Evolutionary conservation across 2,888 invertebrate genomes (phyloP).

Genomic region (Athalia rosae): DNA sequence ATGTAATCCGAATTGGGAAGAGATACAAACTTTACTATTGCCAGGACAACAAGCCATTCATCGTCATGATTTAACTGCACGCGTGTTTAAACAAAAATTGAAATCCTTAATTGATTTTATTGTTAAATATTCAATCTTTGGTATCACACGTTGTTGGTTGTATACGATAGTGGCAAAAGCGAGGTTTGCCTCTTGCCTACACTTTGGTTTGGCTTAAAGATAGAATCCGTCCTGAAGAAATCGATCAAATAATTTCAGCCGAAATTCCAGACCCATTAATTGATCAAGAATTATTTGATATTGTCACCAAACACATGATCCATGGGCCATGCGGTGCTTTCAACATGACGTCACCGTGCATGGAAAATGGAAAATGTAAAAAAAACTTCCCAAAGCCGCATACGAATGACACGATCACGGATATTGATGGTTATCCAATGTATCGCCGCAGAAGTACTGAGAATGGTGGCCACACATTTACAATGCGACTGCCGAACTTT

Average conservation of each 20-base stretch:
- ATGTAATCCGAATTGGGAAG: conserved; percentile 57
- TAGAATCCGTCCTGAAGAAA: conserved; percentile 60
- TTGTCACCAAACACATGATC: conserved; percentile 54
- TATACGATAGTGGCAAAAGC: conserved; percentile 60
- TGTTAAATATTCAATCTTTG: conserved; percentile 44
- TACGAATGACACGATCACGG: conserved; percentile 61
- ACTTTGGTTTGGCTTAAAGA: conserved; percentile 63
- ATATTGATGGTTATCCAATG: conserved; percentile 64
- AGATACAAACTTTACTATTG: conserved; percentile 39
- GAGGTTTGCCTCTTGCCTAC: conserved; percentile 65
- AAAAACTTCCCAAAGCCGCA: conserved; percentile 57
- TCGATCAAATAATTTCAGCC: conserved; percentile 59
- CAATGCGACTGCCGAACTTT: conserved; percentile 53
- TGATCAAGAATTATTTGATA: conserved; percentile 52
- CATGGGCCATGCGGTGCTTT: conserved; percentile 57
- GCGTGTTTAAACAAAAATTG: conserved; percentile 55
- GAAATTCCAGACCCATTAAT: conserved; percentile 54
- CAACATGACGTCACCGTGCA: conserved; percentile 56
- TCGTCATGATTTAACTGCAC: conserved; percentile 52
- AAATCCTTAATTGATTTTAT: conserved; percentile 40
- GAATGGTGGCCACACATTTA: conserved; percentile 55
- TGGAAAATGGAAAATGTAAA: conserved; percentile 57
- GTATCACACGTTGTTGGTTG: conserved; percentile 56
- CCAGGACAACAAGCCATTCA: conserved; percentile 33
- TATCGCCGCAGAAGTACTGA: conserved; percentile 60